Percentiles rank a stretch among this genome's conserved stretches.
Evolutionary conservation across 2,888 invertebrate species (phyloP).

Genomic region (Drosophila lutescens): DNA sequence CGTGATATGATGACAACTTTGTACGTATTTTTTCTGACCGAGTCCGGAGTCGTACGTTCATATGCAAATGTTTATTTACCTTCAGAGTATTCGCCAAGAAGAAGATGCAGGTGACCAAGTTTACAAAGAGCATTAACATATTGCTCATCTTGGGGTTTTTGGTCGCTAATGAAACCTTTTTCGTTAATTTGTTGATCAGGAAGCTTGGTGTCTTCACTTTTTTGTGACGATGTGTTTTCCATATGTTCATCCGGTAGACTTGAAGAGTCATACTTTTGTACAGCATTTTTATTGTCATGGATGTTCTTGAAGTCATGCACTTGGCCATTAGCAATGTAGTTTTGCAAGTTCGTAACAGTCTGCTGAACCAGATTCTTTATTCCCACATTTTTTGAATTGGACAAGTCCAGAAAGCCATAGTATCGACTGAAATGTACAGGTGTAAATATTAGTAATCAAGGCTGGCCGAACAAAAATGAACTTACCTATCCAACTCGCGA

Average conservation of each 20-base stretch:
- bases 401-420: conserved; percentile 94
- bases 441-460: conserved; percentile 1
- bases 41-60: neutral
- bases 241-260: conserved; percentile 9
- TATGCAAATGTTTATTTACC: conserved; percentile 86
- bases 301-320: neutral
- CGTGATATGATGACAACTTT: neutral
- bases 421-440: conserved; percentile 89
- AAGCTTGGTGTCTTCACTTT: conserved; percentile 30
- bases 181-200: conserved; percentile 2
- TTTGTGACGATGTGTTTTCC: conserved; percentile 31
- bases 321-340: conserved; percentile 89
- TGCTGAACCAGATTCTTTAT: conserved; percentile 92
- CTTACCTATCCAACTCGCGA: conserved; percentile 37
- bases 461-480: neutral
- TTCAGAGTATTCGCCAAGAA: conserved; percentile 97
- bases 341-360: conserved; percentile 93
- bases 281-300: conserved; percentile 86
- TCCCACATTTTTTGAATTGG: conserved; percentile 91
- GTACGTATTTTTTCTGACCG: neutral
- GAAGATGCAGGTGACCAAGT: conserved; percentile 96
- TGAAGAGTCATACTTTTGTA: conserved; percentile 49
- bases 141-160: conserved; percentile 12
- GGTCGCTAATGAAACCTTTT: conserved; percentile 12
- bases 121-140: conserved; percentile 95